Conservation (phyloP, 2,113 vertebrate genomes). For the Agelaius tricolor region DNA sequence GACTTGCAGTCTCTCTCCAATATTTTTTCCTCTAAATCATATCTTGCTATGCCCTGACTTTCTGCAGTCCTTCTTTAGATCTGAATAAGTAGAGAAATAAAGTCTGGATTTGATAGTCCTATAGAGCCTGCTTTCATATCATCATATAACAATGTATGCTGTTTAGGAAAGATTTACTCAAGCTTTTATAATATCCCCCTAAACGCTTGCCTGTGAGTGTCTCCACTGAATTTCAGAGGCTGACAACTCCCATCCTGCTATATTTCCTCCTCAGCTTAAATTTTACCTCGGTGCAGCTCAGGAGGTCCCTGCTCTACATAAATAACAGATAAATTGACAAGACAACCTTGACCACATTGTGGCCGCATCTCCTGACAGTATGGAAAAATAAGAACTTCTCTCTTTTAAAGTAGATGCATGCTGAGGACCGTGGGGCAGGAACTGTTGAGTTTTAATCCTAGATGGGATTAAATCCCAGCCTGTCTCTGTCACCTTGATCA, state of each 20-base stretch:
- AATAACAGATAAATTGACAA: conserved; percentile 44
- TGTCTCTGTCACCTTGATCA: conserved; percentile 15
- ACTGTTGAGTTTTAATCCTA: conserved; percentile 9
- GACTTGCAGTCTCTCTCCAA: background rate
- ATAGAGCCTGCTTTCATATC: background rate
- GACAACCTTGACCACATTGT: conserved; percentile 15
- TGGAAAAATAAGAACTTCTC: background rate
- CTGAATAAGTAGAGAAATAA: background rate
- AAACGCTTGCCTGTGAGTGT: background rate
- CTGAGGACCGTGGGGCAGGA: background rate
- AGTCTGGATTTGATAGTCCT: background rate
- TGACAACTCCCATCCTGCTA: background rate
- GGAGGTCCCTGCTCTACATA: conserved; percentile 10
- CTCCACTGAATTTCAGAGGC: background rate
- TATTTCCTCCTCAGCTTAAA: background rate
- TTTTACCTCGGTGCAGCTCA: background rate
- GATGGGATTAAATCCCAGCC: background rate
- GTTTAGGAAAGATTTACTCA: background rate
- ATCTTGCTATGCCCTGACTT: background rate
- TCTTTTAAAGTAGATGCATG: background rate
- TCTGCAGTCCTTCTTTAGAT: background rate
- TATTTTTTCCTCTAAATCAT: background rate
- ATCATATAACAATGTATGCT: background rate
- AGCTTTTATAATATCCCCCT: background rate
- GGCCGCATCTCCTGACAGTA: background rate